Base-by-base conservation (phyloP, 2,888 invertebrate species). In the Thecophora atra region DNA sequence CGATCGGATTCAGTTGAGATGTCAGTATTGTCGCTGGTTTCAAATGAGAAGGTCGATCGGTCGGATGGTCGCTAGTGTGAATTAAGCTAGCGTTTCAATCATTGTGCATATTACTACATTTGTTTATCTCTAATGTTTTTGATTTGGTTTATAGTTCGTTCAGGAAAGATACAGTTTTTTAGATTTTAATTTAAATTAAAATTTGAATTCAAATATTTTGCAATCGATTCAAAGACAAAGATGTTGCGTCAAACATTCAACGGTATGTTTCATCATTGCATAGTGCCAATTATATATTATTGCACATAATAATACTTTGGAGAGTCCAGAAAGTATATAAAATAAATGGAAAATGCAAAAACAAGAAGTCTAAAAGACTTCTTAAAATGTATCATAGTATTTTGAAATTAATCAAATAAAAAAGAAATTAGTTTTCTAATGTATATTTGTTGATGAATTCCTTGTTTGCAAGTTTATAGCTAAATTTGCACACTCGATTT, bases 21-120 rank as follows among this genome's bases (percentile, higher is more conserved):
- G 44, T 44, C 30, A 69, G 69, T 69, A 26, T 28, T 28, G n/a
- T 44, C 60, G 69, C 47, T 19, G 60, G 60, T 7, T 62, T 69
- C 47, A 26, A 51, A 60, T 51, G 60, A 60, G 47, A 28, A n/a
- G 30, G 69, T 69, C 51, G 17, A 15, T 21, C 15, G 19, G n/a
- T 67, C 54, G 66, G 3, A 19, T 17, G 47, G 44, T 65, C 15
- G 44, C 21, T 21, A n/a, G 62, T 62, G 6, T 24, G 44, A 17
- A 28, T 21, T 21, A 54, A 19, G 30, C 26, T 26, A 6, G 37
- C n/a, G n/a, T 30, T 68, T 56, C 21, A 52, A 52, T 56, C 15
- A 42, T 21, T 19, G 15, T 56, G 19, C 24, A 28, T 19, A 8
- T 52, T 52, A 52, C 7, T 68, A 13, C 19, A 11, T 62, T 28